Conservation (phyloP, 2,113 vertebrate species). For the Steatornis caripensis region DNA sequence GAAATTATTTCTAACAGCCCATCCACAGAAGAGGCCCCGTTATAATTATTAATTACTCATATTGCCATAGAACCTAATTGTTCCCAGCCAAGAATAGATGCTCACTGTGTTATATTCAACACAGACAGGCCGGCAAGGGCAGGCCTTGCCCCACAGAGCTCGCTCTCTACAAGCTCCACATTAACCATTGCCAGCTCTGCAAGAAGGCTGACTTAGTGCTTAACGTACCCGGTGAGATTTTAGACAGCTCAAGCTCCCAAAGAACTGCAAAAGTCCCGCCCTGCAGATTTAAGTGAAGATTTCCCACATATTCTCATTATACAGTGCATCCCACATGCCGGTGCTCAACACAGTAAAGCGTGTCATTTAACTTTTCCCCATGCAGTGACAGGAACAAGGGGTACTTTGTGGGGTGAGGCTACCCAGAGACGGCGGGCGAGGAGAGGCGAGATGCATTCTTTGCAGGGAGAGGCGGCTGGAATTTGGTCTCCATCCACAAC, state of each 20-base stretch:
- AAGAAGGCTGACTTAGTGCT: background rate
- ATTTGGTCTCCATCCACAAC: background rate
- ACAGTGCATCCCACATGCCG: background rate
- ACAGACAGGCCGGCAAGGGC: background rate
- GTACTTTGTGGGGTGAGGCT: background rate
- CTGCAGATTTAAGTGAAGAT: background rate
- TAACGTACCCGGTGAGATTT: background rate
- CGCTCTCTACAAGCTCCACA: background rate
- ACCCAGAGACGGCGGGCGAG: fast-evolving
- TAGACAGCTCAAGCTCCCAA: fast-evolving
- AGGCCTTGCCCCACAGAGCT: background rate
- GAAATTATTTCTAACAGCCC: slow-evolving; percentile 35
- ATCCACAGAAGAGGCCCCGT: slow-evolving; percentile 9
- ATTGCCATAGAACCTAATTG: slow-evolving; percentile 21
- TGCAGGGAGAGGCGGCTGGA: background rate
- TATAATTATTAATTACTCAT: slow-evolving; percentile 55
- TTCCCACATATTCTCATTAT: background rate
- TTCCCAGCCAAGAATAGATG: slow-evolving; percentile 1
- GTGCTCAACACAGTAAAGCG: background rate
- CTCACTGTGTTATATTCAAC: background rate
- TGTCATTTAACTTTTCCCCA: background rate
- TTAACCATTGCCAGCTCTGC: background rate
- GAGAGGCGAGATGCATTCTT: background rate
- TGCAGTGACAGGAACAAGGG: background rate
- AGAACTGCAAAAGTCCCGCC: background rate